Evolutionary conservation across 2,113 vertebrate species (phyloP).

Genomic region (Galemys pyrenaicus): DNA sequence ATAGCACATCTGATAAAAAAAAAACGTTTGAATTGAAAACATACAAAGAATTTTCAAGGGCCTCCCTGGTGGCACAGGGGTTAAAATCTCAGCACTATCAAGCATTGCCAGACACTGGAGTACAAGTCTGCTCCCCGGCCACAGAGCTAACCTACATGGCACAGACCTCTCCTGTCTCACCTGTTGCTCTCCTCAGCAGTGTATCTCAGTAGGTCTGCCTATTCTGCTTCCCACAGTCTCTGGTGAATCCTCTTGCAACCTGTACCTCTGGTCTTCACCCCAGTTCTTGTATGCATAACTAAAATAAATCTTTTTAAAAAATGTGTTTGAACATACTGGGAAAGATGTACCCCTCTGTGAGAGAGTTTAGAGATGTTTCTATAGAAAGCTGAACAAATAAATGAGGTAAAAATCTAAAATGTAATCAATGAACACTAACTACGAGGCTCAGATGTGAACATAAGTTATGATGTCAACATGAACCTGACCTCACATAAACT

Average conservation of each 20-base stretch:
- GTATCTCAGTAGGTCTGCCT: too few species aligned
- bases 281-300: too few species aligned
- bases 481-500: conserved; percentile 21
- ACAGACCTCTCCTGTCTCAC: too few species aligned
- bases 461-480: conserved; percentile 2
- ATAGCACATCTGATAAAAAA: neutral
- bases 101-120: too few species aligned
- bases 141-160: too few species aligned
- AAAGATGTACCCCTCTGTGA: neutral
- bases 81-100: too few species aligned
- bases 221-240: too few species aligned
- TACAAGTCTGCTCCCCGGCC: too few species aligned
- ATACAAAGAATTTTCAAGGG: conserved; percentile 13
- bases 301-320: neutral
- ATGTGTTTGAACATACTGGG: conserved; percentile 18
- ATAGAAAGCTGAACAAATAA: conserved; percentile 12
- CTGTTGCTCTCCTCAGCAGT: too few species aligned
- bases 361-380: conserved; percentile 7
- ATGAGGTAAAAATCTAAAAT: neutral
- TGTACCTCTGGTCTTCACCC: too few species aligned
- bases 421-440: neutral
- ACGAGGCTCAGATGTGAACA: conserved; percentile 3
- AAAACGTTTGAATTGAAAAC: neutral
- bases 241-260: too few species aligned
- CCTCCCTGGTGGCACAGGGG: too few species aligned